Evolutionary conservation across 2,888 invertebrate species (phyloP).

Genomic region (Rhyacophila evoluta): DNA sequence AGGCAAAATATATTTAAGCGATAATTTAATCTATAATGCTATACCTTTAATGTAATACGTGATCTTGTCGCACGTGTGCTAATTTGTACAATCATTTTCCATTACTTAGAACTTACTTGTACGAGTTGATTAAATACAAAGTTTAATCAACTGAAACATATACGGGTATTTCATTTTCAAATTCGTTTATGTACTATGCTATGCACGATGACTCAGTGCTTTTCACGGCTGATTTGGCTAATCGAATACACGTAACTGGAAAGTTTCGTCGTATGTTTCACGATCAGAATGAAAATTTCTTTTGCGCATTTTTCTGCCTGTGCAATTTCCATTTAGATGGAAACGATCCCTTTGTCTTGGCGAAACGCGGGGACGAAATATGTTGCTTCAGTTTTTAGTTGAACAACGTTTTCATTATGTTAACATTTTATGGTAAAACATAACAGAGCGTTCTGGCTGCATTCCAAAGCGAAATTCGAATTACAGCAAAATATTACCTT

Average conservation of each 20-base stretch:
- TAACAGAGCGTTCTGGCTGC: background rate
- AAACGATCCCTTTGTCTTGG: background rate
- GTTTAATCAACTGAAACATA: too few relatives aligned
- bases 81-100: too few relatives aligned
- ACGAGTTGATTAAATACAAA: too few relatives aligned
- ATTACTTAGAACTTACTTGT: too few relatives aligned
- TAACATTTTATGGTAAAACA: background rate
- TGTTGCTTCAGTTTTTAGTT: background rate
- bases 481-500: background rate
- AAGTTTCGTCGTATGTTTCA: background rate
- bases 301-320: background rate
- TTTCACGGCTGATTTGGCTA: background rate
- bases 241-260: too few relatives aligned
- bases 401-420: background rate
- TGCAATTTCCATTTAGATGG: background rate
- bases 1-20: too few relatives aligned
- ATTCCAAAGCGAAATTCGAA: background rate
- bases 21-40: too few relatives aligned
- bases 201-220: background rate
- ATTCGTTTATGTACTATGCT: background rate
- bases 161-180: too few relatives aligned
- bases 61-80: too few relatives aligned
- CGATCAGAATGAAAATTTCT: background rate
- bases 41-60: too few relatives aligned
- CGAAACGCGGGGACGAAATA: background rate